Conservation (phyloP, 2,797 vertebrate genomes). For the Sciurus carolinensis region DNA sequence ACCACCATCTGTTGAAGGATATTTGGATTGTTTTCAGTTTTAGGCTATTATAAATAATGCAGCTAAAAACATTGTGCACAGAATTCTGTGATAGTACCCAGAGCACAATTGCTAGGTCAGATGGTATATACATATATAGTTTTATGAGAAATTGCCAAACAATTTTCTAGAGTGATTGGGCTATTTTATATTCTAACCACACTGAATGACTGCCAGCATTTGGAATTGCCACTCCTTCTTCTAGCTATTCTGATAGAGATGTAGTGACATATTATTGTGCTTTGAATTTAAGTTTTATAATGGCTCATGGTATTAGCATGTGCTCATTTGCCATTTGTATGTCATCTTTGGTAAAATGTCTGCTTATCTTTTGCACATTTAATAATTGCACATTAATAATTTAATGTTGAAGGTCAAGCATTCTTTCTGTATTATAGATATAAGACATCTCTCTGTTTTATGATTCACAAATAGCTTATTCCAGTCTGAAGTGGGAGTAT, state of each 20-base stretch:
- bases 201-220: background rate
- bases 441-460: background rate
- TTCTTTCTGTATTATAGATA: background rate
- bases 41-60: background rate
- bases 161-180: background rate
- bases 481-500: background rate
- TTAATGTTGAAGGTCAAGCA: background rate
- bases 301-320: background rate
- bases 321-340: background rate
- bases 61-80: background rate
- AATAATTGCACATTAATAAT: background rate
- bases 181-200: background rate
- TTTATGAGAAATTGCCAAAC: background rate
- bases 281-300: conserved; percentile 26
- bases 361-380: background rate
- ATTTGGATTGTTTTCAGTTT: background rate
- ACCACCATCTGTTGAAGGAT: background rate
- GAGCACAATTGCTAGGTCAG: background rate
- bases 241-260: background rate
- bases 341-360: background rate
- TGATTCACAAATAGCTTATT: background rate
- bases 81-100: background rate
- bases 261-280: background rate
- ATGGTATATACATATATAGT: background rate
- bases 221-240: background rate